Conservation (phyloP, 1,140 invertebrate species). For the Zaprionus inermis region DNA sequence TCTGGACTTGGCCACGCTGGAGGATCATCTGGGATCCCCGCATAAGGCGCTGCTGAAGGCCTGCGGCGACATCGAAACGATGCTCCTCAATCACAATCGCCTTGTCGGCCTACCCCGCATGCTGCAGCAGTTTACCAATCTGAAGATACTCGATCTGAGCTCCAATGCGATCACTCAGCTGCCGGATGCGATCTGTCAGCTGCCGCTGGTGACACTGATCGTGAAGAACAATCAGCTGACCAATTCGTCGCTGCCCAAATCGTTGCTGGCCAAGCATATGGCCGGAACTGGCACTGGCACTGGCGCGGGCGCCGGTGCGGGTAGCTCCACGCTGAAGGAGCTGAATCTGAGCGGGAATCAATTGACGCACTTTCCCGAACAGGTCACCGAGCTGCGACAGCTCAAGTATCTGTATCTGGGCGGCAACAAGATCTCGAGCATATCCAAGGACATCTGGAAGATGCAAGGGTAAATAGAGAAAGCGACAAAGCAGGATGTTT, state of each 20-base stretch:
- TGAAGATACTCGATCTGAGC: slow-evolving; percentile 93
- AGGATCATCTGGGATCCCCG: slow-evolving; percentile 83
- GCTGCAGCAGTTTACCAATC: slow-evolving; percentile 87
- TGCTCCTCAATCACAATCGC: slow-evolving; percentile 90
- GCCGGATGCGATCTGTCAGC: slow-evolving; percentile 89
- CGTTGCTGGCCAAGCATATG: slow-evolving; percentile 81
- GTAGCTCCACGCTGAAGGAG: slow-evolving; percentile 87
- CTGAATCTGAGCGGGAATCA: slow-evolving; percentile 97
- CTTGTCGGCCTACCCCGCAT: slow-evolving; percentile 85
- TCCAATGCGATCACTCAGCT: slow-evolving; percentile 92
- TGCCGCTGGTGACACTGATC: slow-evolving; percentile 89
- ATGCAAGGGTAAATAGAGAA: slow-evolving; percentile 88
- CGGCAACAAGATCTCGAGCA: slow-evolving; percentile 92
- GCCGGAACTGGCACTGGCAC: slow-evolving; percentile 2
- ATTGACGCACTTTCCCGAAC: slow-evolving; percentile 92
- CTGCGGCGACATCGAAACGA: slow-evolving; percentile 86
- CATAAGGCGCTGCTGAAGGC: slow-evolving; percentile 86
- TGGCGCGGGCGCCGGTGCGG: slow-evolving; percentile 7
- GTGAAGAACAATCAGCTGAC: slow-evolving; percentile 94
- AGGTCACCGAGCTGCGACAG: slow-evolving; percentile 91
- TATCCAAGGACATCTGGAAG: slow-evolving; percentile 93
- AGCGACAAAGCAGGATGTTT: neutral
- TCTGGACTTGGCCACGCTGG: slow-evolving; percentile 86
- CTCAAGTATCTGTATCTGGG: slow-evolving; percentile 95
- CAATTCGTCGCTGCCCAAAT: slow-evolving; percentile 93